Conservation (phyloP, 2,113 vertebrate genomes). For the Notothenia coriiceps region DNA sequence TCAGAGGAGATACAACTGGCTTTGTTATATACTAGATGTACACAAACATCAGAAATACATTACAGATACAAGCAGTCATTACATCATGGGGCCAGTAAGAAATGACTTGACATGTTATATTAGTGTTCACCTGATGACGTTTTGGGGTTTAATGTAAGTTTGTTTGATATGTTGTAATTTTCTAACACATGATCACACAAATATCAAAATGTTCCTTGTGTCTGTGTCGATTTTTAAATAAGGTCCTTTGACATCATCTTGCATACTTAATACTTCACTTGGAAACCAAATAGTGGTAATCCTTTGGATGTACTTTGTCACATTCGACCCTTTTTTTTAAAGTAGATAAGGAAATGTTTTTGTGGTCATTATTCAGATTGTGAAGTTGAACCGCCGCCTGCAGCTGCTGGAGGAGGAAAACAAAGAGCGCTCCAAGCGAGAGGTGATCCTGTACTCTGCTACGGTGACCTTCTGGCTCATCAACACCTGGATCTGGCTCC, state of each 20-base stretch:
- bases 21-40: background rate
- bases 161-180: background rate
- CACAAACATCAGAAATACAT: background rate
- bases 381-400: conserved; percentile 95
- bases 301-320: background rate
- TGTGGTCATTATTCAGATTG: conserved; percentile 85
- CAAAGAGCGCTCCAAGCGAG: conserved; percentile 93
- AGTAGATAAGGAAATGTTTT: background rate
- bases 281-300: background rate
- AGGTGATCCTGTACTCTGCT: conserved; percentile 95
- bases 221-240: background rate
- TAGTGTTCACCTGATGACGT: background rate
- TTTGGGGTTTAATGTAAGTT: background rate
- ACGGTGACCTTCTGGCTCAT: conserved; percentile 96
- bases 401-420: conserved; percentile 96
- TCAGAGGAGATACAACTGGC: background rate
- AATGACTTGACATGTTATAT: background rate
- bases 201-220: background rate
- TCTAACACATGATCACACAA: background rate
- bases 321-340: background rate
- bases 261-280: background rate
- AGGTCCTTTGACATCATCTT: background rate
- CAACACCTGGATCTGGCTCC: conserved; percentile 97
- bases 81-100: background rate
- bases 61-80: background rate